phyloP scores from a whole-genome alignment of 2,113 vertebrate species.

The Ochotona curzoniae region DNA sequence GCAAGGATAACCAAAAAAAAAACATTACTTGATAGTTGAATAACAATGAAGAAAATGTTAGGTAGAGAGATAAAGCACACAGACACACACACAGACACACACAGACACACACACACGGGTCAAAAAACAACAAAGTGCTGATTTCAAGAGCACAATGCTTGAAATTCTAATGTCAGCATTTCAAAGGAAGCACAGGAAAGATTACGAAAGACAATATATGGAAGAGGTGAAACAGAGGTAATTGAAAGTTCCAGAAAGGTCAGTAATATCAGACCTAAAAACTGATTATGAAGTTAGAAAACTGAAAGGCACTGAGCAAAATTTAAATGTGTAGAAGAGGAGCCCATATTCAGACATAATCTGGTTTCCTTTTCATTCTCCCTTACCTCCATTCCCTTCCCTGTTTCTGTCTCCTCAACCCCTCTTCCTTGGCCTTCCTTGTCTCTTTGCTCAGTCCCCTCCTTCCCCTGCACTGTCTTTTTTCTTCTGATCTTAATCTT shows the following conservation, averaged over 20 bases:
- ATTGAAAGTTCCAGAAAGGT: neutral
- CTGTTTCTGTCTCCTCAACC: too few relatives aligned
- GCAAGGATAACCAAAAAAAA: neutral
- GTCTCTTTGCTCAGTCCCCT: too few relatives aligned
- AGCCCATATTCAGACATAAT: neutral
- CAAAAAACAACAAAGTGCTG: too few relatives aligned
- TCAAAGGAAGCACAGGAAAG: neutral
- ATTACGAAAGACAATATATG: neutral
- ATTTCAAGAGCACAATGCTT: too few relatives aligned
- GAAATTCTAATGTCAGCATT: neutral
- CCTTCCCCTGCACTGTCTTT: too few relatives aligned
- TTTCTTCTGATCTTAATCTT: too few relatives aligned
- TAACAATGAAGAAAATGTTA: neutral
- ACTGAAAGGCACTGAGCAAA: neutral
- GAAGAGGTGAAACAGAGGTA: neutral
- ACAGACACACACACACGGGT: too few relatives aligned
- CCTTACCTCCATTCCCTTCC: too few relatives aligned
- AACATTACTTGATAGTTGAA: neutral
- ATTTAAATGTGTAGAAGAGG: neutral
- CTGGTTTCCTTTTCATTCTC: neutral
- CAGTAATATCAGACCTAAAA: neutral
- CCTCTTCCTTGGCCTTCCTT: too few relatives aligned
- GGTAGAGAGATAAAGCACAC: neutral
- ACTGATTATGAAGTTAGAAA: neutral
- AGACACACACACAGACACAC: too few relatives aligned